Evolutionary conservation across 2,888 invertebrate genomes (phyloP), one percentile per base, ranked within the genome.

Genomic region (Gymnosoma rotundatum): DNA sequence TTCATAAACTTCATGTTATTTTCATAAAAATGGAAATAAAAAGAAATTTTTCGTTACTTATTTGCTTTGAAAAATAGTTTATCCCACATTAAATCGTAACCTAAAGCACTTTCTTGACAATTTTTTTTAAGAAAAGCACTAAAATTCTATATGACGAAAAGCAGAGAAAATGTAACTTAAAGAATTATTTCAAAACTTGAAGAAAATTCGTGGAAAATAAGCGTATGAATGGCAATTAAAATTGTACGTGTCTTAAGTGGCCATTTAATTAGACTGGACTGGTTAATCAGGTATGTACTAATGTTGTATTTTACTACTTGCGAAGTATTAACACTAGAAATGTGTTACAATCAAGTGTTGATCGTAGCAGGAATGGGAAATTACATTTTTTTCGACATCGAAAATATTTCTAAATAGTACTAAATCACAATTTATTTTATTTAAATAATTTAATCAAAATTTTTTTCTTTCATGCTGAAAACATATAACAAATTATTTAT

Each of bases 221-320:
- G 21, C 25, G 7, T 25, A 54, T 32, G 25, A 52, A 32, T 69
- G 21, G 58, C 54, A 78, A 61, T 83, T 58, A 67, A 83, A 63
- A 48, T 60, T 73, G 50, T 52, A 66, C 54, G 16, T 67, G 61
- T 73, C 52, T 60, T 38, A 72, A 66, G 25, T n/a, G 32, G 7
- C 25, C 61, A 73, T 60, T 21, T 70, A 74, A 70, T 63, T 64
- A 74, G 76, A 67, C 38, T 76, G 50, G 50, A 63, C 61, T 74
- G 64, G 64, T 54, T 74, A 74, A 74, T 69, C 61, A 69, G 61
- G 74, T 74, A 69, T 63, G 74, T 74, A 20, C 9, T 42, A 63
- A 54, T 80, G 38, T 67, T 45, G 42, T 45, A 74, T 54, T 25
- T 42, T 18, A 52, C 38, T 60, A 72, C 48, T 32, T 52, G 21